These are phyloP conservation scores for Drosophila prolongata DNA, from an alignment of 2,888 invertebrate species.

Conservation along the genomic window DNA sequence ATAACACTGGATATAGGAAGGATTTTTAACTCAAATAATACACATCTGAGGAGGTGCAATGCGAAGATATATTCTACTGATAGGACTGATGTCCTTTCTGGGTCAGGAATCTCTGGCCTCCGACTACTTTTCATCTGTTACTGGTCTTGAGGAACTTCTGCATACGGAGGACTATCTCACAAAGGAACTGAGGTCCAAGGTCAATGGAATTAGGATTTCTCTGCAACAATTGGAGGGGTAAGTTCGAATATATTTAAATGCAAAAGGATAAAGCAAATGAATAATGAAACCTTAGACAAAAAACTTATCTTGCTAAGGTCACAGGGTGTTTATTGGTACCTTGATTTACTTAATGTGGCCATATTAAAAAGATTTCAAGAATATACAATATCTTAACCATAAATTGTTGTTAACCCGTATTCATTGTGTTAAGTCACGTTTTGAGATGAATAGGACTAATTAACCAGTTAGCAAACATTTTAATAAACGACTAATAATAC, in stretches of 20 bases:
- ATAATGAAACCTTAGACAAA: too few species aligned
- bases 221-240: constrained; percentile 71
- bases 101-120: constrained; percentile 42
- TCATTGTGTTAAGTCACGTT: background rate
- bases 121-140: constrained; percentile 80
- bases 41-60: background rate
- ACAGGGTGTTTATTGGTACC: too few species aligned
- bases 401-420: constrained; percentile 11
- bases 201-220: constrained; percentile 53
- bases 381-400: constrained; percentile 3
- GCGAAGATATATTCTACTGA: constrained; percentile 17
- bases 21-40: background rate
- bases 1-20: background rate
- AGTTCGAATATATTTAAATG: constrained; percentile 19
- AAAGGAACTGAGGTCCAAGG: constrained; percentile 63
- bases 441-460: constrained; percentile 1
- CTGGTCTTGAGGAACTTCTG: constrained; percentile 73
- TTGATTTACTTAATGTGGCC: too few species aligned
- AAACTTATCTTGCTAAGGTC: too few species aligned
- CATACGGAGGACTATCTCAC: constrained; percentile 74
- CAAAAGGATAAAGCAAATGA: background rate
- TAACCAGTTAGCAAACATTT: background rate
- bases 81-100: constrained; percentile 42
- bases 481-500: background rate
- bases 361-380: too few species aligned